Percentiles rank a stretch among this genome's conserved stretches.
Evolutionary conservation across 2,113 vertebrate genomes (phyloP).

Genomic region (Varanus salvator): DNA sequence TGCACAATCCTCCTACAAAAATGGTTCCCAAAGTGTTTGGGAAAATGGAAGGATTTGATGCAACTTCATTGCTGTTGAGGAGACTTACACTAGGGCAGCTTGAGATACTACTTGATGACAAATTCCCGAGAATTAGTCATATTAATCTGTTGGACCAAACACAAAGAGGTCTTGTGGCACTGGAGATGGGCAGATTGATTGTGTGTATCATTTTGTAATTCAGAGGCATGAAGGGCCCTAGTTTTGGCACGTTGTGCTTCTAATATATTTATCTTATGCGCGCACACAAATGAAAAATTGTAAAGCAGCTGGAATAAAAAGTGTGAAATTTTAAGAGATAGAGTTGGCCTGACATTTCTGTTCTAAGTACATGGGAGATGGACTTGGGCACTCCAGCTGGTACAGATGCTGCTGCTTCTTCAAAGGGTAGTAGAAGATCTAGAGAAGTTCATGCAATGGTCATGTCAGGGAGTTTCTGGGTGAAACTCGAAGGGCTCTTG

Average conservation of each 20-base stretch:
- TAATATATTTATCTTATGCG: background rate
- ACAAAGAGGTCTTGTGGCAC: background rate
- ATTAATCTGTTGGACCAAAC: background rate
- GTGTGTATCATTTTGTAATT: background rate
- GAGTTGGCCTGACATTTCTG: background rate
- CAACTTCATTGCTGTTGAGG: background rate
- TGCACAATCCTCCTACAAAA: background rate
- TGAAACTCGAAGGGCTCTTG: no score
- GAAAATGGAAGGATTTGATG: background rate
- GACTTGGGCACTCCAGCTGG: background rate
- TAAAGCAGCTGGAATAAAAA: background rate
- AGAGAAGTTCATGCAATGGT: no score
- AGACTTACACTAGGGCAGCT: background rate
- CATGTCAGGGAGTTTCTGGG: no score
- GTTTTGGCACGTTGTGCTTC: background rate
- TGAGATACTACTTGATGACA: background rate
- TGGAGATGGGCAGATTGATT: background rate
- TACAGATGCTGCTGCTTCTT: background rate
- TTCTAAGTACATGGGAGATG: background rate
- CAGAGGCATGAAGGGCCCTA: background rate
- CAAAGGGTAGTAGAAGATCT: no score
- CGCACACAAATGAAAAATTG: background rate
- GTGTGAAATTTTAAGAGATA: background rate
- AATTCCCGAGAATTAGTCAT: background rate
- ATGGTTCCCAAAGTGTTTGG: background rate